Conservation (phyloP, 92 coral and sea anemone species). For the Blastomussa wellsi region DNA sequence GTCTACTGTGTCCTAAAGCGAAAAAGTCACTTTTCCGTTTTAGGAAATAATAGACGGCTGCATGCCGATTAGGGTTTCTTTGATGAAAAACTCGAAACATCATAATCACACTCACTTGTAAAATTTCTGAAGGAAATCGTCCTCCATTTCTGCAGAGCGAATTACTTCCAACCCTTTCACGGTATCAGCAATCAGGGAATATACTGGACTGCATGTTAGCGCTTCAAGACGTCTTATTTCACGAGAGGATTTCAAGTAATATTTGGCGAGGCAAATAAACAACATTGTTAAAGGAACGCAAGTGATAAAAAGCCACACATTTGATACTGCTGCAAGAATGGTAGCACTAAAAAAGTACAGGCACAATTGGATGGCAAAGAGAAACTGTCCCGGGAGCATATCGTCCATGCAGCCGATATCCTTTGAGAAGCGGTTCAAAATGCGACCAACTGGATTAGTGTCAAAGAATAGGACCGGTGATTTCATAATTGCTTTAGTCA, state of each 20-base stretch:
- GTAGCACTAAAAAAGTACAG: background rate
- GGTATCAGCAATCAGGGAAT: slow-evolving; percentile 13
- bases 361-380: slow-evolving; percentile 1
- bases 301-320: slow-evolving; percentile 22
- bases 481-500: slow-evolving; percentile 25
- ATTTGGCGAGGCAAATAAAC: slow-evolving; percentile 69
- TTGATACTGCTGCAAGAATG: slow-evolving; percentile 4
- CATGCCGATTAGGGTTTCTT: too few species aligned
- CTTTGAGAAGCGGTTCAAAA: slow-evolving; percentile 35
- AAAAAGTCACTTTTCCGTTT: too few species aligned
- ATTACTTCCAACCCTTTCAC: slow-evolving; percentile 21
- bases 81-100: too few species aligned
- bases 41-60: too few species aligned
- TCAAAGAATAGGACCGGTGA: slow-evolving; percentile 36
- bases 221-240: slow-evolving; percentile 84
- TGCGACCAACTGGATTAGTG: slow-evolving; percentile 29
- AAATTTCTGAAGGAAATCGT: background rate
- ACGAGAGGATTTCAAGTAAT: slow-evolving; percentile 77
- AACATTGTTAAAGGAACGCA: slow-evolving; percentile 50
- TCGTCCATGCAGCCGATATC: slow-evolving; percentile 26
- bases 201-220: slow-evolving; percentile 34
- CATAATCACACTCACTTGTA: background rate
- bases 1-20: too few species aligned
- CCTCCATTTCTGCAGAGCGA: slow-evolving; percentile 25
- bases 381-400: slow-evolving; percentile 24